Evolutionary conservation across 1,140 invertebrate species (phyloP), one percentile per base, ranked within the genome.

Genomic region (Aphelinus atriplicis): DNA sequence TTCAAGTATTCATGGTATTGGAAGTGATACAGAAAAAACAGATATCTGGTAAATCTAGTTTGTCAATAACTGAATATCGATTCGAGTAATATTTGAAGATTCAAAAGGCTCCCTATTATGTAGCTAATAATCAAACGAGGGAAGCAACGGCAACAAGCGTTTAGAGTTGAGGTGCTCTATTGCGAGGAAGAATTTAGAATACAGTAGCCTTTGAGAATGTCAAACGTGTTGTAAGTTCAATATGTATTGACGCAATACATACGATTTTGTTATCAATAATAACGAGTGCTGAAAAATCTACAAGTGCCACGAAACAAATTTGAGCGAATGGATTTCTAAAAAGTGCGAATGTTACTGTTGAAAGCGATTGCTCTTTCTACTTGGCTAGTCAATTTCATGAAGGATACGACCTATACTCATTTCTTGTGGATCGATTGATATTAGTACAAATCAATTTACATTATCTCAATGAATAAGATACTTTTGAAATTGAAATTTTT

Each of bases 251-350:
- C 63, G 43, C 64, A 74, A 51, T 65, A 67, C n/a, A 55, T 62
- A 57, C n/a, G 26, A 45, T 66, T 64, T 67, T 67, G n/a, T 68
- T 74, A 66, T 58, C 48, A 9, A 68, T 45, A 43, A 45, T 60
- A 26, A 26, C 58, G n/a, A 66, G 50, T 46, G 3, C 57, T 68
- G 56, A 56, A 62, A 43, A 67, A 67, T 73, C 50, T 67, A 55
- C 51, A 75, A 75, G 66, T 75, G 66, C 73, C 61, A 70, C 61
- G 46, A 26, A 48, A 60, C 1, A 48, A 10, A 62, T 62, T 10
- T 45, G 60, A n/a, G 45, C 2, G 46, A 58, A 61, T 53, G 4
- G 7, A 65, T 73, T 66, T 60, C 46, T 7, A 47, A 26, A 73
- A 67, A 2, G 55, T 56, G 51, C 6, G 45, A 53, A 7, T 7